A percentile compares a stretch with the other conserved stretches of the same genome.
phyloP scores from a whole-genome alignment of 1,140 invertebrate genomes.

The Caerostris extrusa region DNA sequence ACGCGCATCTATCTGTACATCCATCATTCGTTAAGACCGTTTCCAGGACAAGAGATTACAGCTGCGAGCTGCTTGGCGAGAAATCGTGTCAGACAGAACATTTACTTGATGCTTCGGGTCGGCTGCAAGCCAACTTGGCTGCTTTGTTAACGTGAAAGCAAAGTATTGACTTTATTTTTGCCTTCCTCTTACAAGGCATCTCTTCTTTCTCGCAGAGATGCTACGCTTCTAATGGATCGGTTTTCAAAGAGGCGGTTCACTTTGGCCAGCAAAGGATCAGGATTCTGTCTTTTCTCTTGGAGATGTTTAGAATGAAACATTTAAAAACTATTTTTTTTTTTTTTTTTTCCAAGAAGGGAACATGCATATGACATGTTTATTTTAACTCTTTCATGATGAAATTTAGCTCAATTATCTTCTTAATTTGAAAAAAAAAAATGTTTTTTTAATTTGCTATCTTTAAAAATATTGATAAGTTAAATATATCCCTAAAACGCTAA shows the following conservation, averaged over 20 bases:
- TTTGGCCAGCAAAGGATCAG: background rate
- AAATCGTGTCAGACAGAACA: conserved; percentile 55
- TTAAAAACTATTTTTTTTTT: background rate
- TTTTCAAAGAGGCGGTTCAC: conserved; percentile 34
- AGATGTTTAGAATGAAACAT: background rate
- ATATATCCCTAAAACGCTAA: too few relatives aligned
- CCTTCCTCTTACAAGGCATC: background rate
- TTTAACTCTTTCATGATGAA: too few relatives aligned
- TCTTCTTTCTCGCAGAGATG: conserved; percentile 16
- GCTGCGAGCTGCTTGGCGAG: conserved; percentile 25
- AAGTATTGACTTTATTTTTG: conserved; percentile 57
- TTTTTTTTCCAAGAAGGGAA: too few relatives aligned
- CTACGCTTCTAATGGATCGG: conserved; percentile 28
- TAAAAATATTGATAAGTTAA: too few relatives aligned
- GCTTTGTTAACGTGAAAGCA: conserved; percentile 31
- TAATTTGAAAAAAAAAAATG: too few relatives aligned
- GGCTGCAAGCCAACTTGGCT: conserved; percentile 66
- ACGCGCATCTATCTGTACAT: conserved; percentile 60
- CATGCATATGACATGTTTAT: too few relatives aligned
- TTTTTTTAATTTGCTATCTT: too few relatives aligned
- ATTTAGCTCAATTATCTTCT: too few relatives aligned
- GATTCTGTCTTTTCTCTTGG: background rate
- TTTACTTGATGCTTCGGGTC: conserved; percentile 22
- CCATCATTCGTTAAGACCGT: conserved; percentile 59
- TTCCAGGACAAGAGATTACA: conserved; percentile 52